These are phyloP conservation scores for Melipona quadrifasciata DNA, from an alignment of 1,140 invertebrate species.

Conservation along the genomic window DNA sequence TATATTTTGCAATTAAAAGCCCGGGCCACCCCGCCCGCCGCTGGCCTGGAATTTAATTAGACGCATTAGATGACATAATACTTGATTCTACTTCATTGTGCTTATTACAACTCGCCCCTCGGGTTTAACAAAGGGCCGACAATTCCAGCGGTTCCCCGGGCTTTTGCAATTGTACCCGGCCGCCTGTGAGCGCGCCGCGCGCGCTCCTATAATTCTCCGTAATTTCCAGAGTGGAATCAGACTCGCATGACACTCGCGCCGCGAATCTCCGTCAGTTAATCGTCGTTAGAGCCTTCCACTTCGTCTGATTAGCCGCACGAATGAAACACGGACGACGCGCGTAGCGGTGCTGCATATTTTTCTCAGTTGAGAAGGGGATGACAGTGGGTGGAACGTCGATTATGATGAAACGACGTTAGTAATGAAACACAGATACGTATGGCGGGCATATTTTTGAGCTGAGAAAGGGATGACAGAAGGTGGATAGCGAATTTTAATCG, in stretches of 20 bases:
- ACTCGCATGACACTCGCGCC: constrained; percentile 11
- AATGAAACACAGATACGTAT: background rate
- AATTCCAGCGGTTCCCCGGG: constrained; percentile 30
- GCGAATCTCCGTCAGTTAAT: constrained; percentile 23
- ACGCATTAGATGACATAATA: constrained; percentile 50
- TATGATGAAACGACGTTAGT: no score
- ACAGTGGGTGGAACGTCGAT: no score
- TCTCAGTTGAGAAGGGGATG: no score
- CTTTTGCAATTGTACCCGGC: constrained; percentile 47
- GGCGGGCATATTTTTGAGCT: background rate
- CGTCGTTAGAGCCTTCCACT: background rate
- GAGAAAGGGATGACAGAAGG: background rate
- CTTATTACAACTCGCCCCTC: constrained; percentile 34
- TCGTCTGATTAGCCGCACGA: constrained; percentile 6
- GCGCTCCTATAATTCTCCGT: constrained; percentile 45
- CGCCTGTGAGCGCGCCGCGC: background rate
- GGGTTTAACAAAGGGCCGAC: constrained; percentile 45
- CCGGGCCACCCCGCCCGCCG: background rate
- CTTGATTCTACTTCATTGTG: constrained; percentile 45
- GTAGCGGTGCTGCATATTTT: no score
- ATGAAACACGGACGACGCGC: background rate
- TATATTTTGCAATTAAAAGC: constrained; percentile 49
- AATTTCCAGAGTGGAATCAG: constrained; percentile 39
- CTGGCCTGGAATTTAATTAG: constrained; percentile 47
- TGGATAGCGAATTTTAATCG: no score